Conservation (phyloP, 2,113 vertebrate species). For the Ivindomyrus marchei region DNA sequence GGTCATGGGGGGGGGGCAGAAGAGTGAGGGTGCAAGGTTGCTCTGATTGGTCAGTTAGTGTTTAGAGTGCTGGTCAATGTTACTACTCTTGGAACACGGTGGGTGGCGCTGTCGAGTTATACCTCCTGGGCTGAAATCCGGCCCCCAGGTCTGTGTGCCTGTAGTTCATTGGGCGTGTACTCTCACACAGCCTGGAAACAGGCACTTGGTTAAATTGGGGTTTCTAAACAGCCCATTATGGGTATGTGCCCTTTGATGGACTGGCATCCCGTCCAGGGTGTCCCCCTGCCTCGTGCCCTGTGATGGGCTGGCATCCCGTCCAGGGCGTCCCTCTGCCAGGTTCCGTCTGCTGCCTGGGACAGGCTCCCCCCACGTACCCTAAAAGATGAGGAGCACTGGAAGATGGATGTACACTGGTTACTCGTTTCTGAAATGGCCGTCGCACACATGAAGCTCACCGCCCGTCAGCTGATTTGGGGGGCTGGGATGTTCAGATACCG, state of each 20-base stretch:
- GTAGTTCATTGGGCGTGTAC: background rate
- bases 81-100: background rate
- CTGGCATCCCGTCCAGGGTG: too few species aligned
- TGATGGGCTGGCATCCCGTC: too few species aligned
- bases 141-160: background rate
- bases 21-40: background rate
- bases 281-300: too few species aligned
- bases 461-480: background rate
- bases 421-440: background rate
- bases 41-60: background rate
- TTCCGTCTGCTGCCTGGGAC: background rate
- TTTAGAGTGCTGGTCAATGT: background rate
- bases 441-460: background rate
- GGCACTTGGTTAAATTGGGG: background rate
- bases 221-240: background rate
- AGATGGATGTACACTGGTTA: background rate
- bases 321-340: background rate
- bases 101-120: background rate
- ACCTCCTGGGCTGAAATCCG: background rate
- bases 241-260: background rate
- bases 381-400: background rate
- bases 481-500: background rate
- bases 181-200: background rate
- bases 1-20: background rate
- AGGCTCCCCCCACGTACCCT: background rate